Base-by-base conservation (phyloP, 2,888 invertebrate genomes). In the Flexamia atlantica region DNA sequence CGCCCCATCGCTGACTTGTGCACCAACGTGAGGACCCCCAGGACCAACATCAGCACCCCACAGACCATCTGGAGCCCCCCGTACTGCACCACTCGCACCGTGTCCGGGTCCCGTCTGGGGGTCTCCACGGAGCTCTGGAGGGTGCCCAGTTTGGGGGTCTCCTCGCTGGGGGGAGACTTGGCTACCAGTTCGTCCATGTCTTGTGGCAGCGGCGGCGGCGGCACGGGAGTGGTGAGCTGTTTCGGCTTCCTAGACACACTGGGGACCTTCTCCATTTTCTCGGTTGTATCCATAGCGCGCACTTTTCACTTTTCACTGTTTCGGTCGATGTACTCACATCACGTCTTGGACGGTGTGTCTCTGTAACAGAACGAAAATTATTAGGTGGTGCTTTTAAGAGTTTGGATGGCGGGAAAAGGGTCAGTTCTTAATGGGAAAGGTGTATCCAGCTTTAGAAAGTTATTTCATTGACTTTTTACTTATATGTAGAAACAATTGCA, bases 1-100 rank as follows among this genome's bases (percentile, higher is more conserved):
- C 87, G 85, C 46, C 88, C 87, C 85, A 89, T 85, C 20, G 88
- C 87, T 17, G 88, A 87, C 14, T 87, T 87, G 85, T 89, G 88
- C 32, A 88, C 86, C 83, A 88, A 87, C 32, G 88, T 87, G 14
- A 88, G 85, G 14, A 88, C 88, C 28, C 89, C 89, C 79, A 88
- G 88, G 14, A 88, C 88, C 42, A 87, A 86, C 89, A 89, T 89
- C 57, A 88, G 84, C 23, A 88, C 86, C 14, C 89, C 89, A 23
- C 87, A 87, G 28, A 87, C 80, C 53, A 88, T 81, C 85, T 88
- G 88, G 30, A 87, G 64, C 14, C 74, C 72, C 12, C 79, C 84
- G 40, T 74, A 83, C 23, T 53, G 28, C 14, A 83, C 42, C 2
- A 83, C 74, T 9, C 32, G n/a, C 25, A 28, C 57, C 1, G 74